phyloP scores from a whole-genome alignment of 2,888 invertebrate species.

The Coremacera marginata region DNA sequence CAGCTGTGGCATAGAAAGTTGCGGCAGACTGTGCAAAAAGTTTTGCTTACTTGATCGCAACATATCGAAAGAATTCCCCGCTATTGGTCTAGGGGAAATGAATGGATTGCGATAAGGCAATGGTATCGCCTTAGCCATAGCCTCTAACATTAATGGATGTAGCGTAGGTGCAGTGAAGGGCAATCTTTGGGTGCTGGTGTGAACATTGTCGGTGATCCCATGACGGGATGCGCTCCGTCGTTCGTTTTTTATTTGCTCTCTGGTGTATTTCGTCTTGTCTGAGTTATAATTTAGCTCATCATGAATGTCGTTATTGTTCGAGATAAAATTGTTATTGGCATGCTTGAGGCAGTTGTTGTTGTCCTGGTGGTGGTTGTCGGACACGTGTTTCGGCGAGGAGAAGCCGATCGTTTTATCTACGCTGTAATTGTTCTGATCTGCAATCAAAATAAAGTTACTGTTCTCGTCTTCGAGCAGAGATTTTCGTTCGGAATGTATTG shows the following conservation, averaged over 20 bases:
- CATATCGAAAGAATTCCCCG: conserved; percentile 74
- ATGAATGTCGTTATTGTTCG: conserved; percentile 10
- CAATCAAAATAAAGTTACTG: conserved; percentile 78
- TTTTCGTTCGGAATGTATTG: conserved; percentile 12
- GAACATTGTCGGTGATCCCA: conserved; percentile 41
- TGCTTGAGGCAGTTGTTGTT: conserved; percentile 55
- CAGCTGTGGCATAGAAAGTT: conserved; percentile 36
- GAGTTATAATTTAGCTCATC: not conserved
- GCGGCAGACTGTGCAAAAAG: conserved; percentile 43
- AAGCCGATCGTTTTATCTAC: conserved; percentile 34
- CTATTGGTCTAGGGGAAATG: conserved; percentile 70
- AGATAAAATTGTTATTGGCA: conserved; percentile 44
- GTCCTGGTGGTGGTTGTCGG: conserved; percentile 49
- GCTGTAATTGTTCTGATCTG: conserved; percentile 50
- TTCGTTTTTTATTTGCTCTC: conserved; percentile 47
- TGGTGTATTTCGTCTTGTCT: conserved; percentile 43
- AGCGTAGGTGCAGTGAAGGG: conserved; percentile 70
- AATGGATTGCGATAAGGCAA: conserved; percentile 72
- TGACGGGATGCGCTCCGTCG: conserved; percentile 38
- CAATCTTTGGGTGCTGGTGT: conserved; percentile 52
- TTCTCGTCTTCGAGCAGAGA: conserved; percentile 82
- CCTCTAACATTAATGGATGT: conserved; percentile 80
- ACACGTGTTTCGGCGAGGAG: conserved; percentile 18
- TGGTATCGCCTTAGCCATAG: conserved; percentile 77
- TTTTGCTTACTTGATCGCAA: conserved; percentile 31